Base-by-base conservation (phyloP, 2,113 vertebrate species). In the Cyprinus carpio region DNA sequence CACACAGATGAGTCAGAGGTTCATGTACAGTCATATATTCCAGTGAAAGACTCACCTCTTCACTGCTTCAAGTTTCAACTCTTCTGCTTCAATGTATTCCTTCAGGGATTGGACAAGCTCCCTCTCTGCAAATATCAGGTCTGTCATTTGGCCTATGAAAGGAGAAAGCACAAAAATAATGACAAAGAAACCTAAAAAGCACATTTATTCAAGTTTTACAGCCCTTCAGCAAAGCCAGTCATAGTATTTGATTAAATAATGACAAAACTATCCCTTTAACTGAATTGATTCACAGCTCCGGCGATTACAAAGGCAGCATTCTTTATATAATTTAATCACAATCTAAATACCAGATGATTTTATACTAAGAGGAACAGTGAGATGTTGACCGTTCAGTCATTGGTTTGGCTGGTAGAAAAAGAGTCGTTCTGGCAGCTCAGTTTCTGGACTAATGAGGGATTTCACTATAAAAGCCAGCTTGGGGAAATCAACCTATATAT, bases 81-180 rank as follows among this genome's bases (percentile, higher is more conserved):
- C 98, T 87, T 99, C 98, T 46, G 95, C 95, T 85, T 94, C 90
- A 58, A 99, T 99, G 85, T 99, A 99, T 54, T 98, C 96, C 91
- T 97, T 97, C 83, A 99, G 91, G 64, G 97, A 98, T 37, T 94
- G 96, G 0, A 99, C 96, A 88, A 99, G 82, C 91, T 99, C 98
- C 87, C 97, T 97, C 88, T 99, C 98, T 0, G 96, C 96, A 85
- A 96, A 96, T 87, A 99, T 96, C 88, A 99, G 87, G 89, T 99
- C 97, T 20, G 97, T 99, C 98, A 99, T 99, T 82, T 99, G 98
- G 75, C 98, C 98, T 99, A 76, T 51, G 87, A 10, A 9, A 9
- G 16, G 40, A 72, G 37, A 25, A 11, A 9, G 7, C 12, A 84
- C 49, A 69, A 13, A 72, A 27, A 25, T 16, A 27, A 25, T 16